These are phyloP conservation scores for Hipposideros armiger DNA, from an alignment of 2,113 vertebrate genomes.

Conservation along the genomic window DNA sequence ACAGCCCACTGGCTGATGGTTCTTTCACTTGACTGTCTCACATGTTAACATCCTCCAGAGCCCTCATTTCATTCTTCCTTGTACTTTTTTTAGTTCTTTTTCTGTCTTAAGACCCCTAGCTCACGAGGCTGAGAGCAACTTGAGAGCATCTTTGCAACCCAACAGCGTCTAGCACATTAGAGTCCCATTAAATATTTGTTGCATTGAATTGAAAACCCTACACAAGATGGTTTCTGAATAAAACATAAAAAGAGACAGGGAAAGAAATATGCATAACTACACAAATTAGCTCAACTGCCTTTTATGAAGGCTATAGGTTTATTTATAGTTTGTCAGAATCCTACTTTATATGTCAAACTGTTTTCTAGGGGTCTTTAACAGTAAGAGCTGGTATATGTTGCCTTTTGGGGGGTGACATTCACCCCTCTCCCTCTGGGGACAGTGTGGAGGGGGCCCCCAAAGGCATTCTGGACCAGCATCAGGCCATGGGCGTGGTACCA, in stretches of 20 bases:
- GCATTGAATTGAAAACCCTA: background rate
- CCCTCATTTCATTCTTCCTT: background rate
- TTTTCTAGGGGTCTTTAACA: background rate
- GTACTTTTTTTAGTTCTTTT: background rate
- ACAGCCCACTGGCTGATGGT: background rate
- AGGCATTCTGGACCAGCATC: slow-evolving; percentile 34
- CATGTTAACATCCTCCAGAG: background rate
- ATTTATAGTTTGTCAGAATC: slow-evolving; percentile 39
- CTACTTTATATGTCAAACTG: background rate
- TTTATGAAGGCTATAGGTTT: background rate
- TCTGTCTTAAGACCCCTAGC: background rate
- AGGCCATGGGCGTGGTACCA: slow-evolving; percentile 24
- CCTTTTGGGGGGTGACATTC: background rate
- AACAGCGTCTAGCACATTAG: background rate
- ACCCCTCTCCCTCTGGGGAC: background rate
- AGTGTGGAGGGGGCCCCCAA: background rate
- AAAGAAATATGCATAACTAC: slow-evolving; percentile 33
- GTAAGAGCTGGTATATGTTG: background rate
- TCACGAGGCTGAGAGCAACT: background rate
- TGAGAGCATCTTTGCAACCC: background rate
- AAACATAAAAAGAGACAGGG: slow-evolving; percentile 10
- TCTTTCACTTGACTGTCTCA: background rate
- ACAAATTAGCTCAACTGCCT: background rate
- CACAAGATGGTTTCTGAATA: slow-evolving; percentile 52
- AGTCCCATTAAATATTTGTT: background rate